Base-by-base conservation (phyloP, 2,113 vertebrate genomes). In the Dasyornis broadbenti region DNA sequence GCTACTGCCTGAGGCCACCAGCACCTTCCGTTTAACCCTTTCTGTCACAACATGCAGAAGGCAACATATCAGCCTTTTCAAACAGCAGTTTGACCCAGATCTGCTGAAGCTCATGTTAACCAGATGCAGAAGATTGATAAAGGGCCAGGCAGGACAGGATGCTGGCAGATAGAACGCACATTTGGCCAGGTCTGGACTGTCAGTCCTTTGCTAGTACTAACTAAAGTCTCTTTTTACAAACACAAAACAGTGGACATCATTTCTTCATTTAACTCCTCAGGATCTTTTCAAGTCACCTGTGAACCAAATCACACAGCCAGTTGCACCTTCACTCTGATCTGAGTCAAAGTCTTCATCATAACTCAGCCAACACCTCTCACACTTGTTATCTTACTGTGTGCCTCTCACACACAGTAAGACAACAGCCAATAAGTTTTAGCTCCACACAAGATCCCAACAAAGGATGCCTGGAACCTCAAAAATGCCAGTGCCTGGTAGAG, bases 11-110 rank as follows among this genome's bases (percentile, higher is more conserved):
- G 47, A 70, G 93, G 44, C 18, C 60, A 80, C 75, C 33, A 68
- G 19, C 6, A 23, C 31, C 42, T 73, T 66, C 82, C 57, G 27
- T n/a, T 95, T 94, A 97, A 96, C 93, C 33, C 63, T 1, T 91
- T 90, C 50, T 80, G 56, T 45, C 59, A 37, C 49, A 71, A 23
- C 0, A 6, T 5, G 18, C 15, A 59, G 47, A 6, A 59, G 59
- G 52, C 24, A 88, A 71, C 1, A 7, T 0, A 22, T 1, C 4
- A 5, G 53, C 30, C 35, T 82, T 80, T 39, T 1, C 19, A 21
- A 56, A 56, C 1, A 81, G 49, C 31, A 1, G 23, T 39, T 45
- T 49, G 57, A 85, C 42, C 1, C 26, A 47, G 42, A 47, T 73
- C 37, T 66, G 33, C 45, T 84, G 5, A 14, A 76, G 78, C 54